phyloP scores from a whole-genome alignment of 2,888 invertebrate genomes.

The Eupithecia subfuscata region DNA sequence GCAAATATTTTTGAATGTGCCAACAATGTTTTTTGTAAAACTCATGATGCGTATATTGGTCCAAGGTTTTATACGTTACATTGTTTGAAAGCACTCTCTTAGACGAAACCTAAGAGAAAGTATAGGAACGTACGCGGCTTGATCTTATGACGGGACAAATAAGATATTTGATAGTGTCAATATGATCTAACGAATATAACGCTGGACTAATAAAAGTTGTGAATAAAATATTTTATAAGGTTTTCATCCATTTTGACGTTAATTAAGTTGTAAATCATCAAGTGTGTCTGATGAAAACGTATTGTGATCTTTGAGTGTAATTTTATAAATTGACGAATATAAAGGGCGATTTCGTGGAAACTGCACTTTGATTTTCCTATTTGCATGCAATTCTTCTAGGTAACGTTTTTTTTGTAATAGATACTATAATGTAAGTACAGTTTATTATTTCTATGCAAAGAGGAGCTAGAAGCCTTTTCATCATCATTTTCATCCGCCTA shows the following conservation, averaged over 20 bases:
- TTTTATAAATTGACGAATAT: slow-evolving; percentile 41
- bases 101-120: no score
- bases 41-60: neutral
- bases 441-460: no score
- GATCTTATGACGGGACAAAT: no score
- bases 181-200: neutral
- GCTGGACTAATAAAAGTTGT: neutral
- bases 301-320: slow-evolving; percentile 39
- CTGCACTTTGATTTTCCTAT: neutral
- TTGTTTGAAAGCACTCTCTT: neutral
- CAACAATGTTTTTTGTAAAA: slow-evolving; percentile 23
- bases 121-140: no score
- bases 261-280: slow-evolving; percentile 22
- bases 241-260: slow-evolving; percentile 14
- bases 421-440: no score
- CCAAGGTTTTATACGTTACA: neutral
- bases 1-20: slow-evolving; percentile 6
- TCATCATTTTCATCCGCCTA: no score
- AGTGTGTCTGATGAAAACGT: slow-evolving; percentile 30
- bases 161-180: no score
- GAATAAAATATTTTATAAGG: slow-evolving; percentile 18
- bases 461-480: no score
- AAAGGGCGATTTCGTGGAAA: slow-evolving; percentile 29
- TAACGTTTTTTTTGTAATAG: no score
- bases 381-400: no score